These are phyloP conservation scores for Otus scops DNA, from an alignment of 2,797 vertebrate genomes.

Conservation along the genomic window DNA sequence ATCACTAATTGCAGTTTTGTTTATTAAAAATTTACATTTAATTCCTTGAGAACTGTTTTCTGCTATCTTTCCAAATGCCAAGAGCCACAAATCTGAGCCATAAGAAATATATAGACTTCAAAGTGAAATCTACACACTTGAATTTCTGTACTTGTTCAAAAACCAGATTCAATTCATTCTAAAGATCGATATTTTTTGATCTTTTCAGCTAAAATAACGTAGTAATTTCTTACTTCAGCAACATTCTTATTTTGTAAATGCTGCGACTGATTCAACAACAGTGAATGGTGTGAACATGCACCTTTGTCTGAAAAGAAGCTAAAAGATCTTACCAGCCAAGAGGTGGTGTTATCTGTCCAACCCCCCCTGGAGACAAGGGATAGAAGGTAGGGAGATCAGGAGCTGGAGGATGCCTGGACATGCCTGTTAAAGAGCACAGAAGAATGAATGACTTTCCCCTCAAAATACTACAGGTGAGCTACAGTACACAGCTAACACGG, in stretches of 20 bases:
- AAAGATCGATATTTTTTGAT: slow-evolving; percentile 27
- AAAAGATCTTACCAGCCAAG: slow-evolving; percentile 92
- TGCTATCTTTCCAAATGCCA: slow-evolving; percentile 48
- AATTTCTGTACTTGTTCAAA: slow-evolving; percentile 34
- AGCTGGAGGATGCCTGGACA: slow-evolving; percentile 92
- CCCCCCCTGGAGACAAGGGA: slow-evolving; percentile 92
- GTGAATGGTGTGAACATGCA: not conserved
- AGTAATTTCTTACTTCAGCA: not conserved
- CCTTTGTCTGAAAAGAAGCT: slow-evolving; percentile 15
- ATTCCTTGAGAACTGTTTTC: slow-evolving; percentile 12
- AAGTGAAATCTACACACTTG: slow-evolving; percentile 56
- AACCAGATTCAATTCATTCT: slow-evolving; percentile 42
- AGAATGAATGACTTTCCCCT: not conserved
- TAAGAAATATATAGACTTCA: slow-evolving; percentile 63
- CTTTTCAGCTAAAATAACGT: slow-evolving; percentile 52
- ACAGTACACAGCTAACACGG: not conserved
- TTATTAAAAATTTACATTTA: slow-evolving; percentile 50
- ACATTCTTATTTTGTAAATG: slow-evolving; percentile 7
- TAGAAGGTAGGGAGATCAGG: slow-evolving; percentile 97
- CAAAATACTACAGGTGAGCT: not conserved
- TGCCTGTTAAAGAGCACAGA: slow-evolving; percentile 81
- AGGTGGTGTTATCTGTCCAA: slow-evolving; percentile 96
- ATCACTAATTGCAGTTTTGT: slow-evolving; percentile 31
- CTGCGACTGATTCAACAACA: not conserved
- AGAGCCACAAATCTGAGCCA: slow-evolving; percentile 58